Conservation (phyloP, 2,797 vertebrate species). For the Dendrocincla fuliginosa region DNA sequence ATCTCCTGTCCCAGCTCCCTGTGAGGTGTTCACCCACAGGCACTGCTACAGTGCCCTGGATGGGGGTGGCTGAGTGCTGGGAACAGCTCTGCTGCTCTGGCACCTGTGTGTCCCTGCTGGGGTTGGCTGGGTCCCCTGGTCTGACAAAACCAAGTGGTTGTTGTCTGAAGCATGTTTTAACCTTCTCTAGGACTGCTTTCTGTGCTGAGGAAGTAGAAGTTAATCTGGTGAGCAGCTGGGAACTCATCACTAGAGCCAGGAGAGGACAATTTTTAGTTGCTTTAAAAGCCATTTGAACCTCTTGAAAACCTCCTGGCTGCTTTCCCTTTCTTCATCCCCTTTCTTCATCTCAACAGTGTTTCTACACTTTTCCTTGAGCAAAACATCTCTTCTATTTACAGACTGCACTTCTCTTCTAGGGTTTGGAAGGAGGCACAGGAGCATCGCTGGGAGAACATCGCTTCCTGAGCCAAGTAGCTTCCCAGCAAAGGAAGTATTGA, state of each 20-base stretch:
- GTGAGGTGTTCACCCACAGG: background rate
- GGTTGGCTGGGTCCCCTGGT: background rate
- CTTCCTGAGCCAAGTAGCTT: background rate
- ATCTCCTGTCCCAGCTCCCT: background rate
- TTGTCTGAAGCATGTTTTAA: background rate
- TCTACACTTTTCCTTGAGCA: background rate
- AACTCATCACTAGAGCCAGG: background rate
- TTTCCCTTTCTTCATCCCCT: background rate
- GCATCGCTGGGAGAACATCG: background rate
- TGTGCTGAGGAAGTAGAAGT: background rate
- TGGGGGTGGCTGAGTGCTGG: accelerated
- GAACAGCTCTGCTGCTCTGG: accelerated
- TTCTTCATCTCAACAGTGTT: background rate
- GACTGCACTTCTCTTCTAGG: background rate
- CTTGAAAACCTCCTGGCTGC: background rate
- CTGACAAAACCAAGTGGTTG: background rate
- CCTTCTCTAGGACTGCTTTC: background rate
- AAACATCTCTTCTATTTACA: background rate
- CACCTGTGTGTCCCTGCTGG: background rate
- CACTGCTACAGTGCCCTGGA: background rate
- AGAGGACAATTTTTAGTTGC: background rate
- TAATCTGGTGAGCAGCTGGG: background rate
- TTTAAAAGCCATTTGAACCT: background rate
- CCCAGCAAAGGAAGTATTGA: background rate
- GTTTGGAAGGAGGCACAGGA: background rate